Evolutionary conservation across 2,888 invertebrate genomes (phyloP).

Genomic region (Apotomis turbidana): DNA sequence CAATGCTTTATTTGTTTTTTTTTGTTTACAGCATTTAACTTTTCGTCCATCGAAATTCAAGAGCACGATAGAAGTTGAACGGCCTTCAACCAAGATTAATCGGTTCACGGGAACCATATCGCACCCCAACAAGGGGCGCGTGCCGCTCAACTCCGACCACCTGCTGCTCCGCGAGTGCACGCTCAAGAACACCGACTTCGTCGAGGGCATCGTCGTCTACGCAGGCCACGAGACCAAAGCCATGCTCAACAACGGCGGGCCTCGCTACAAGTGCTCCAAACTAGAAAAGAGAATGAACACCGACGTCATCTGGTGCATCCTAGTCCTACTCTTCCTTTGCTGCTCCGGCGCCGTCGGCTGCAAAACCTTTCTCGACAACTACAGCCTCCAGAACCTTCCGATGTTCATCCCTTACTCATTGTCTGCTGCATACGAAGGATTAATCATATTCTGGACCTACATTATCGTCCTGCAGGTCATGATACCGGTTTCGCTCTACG

Average conservation of each 20-base stretch:
- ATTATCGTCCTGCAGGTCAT: slow-evolving; percentile 98
- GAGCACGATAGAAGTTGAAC: slow-evolving; percentile 95
- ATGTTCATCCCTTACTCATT: slow-evolving; percentile 87
- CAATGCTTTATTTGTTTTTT: too few relatives aligned
- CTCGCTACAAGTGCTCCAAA: slow-evolving; percentile 95
- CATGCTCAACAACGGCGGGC: slow-evolving; percentile 98
- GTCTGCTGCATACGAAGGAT: slow-evolving; percentile 88
- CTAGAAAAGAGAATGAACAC: slow-evolving; percentile 97
- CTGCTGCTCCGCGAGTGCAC: slow-evolving; percentile 96
- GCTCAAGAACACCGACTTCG: slow-evolving; percentile 97
- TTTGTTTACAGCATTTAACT: slow-evolving; percentile 84
- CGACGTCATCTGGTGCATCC: slow-evolving; percentile 98
- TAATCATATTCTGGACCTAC: slow-evolving; percentile 97
- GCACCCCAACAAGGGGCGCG: slow-evolving; percentile 90
- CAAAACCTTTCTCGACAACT: slow-evolving; percentile 91
- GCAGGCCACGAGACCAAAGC: slow-evolving; percentile 99
- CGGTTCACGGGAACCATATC: slow-evolving; percentile 95
- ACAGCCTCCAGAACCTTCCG: slow-evolving; percentile 76
- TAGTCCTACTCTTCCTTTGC: slow-evolving; percentile 94
- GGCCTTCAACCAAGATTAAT: slow-evolving; percentile 97
- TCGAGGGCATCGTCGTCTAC: slow-evolving; percentile 98
- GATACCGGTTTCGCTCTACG: slow-evolving; percentile 98
- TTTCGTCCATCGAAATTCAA: slow-evolving; percentile 92
- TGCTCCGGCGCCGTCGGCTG: slow-evolving; percentile 96
- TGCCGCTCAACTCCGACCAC: slow-evolving; percentile 94